phyloP scores from a whole-genome alignment of 1,140 invertebrate genomes.

The Proales similis region DNA sequence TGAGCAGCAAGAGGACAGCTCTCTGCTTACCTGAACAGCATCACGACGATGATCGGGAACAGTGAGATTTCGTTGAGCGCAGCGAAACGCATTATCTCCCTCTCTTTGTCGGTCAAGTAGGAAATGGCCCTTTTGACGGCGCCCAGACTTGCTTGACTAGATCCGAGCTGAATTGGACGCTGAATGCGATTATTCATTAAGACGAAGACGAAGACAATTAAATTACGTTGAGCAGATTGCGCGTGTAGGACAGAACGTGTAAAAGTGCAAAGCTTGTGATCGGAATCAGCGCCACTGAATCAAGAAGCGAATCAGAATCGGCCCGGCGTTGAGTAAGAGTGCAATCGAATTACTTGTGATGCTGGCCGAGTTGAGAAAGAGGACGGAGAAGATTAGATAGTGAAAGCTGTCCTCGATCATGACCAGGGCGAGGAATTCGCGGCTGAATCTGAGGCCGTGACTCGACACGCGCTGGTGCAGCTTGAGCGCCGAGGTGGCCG shows the following conservation, averaged over 20 bases:
- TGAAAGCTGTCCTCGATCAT: constrained; percentile 88
- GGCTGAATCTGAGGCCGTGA: constrained; percentile 63
- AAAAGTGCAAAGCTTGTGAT: constrained; percentile 79
- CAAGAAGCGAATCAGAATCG: constrained; percentile 40
- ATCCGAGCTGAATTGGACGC: no score
- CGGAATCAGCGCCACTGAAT: constrained; percentile 74
- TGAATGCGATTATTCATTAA: no score
- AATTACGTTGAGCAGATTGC: constrained; percentile 80
- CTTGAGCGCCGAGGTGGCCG: constrained; percentile 81
- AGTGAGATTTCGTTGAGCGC: constrained; percentile 82
- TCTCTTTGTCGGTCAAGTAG: constrained; percentile 61
- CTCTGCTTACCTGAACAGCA: constrained; percentile 73
- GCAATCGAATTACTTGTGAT: constrained; percentile 67
- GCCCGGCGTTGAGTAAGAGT: background rate
- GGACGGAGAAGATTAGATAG: constrained; percentile 84
- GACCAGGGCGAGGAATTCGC: constrained; percentile 70
- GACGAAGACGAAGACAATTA: no score
- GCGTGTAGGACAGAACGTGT: constrained; percentile 79
- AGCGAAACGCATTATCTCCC: constrained; percentile 74
- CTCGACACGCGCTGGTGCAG: constrained; percentile 80
- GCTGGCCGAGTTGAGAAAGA: constrained; percentile 80
- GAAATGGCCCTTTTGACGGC: background rate
- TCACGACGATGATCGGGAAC: constrained; percentile 73
- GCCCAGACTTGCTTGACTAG: background rate
- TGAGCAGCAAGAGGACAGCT: constrained; percentile 8